A percentile compares a stretch with the other conserved stretches of the same genome.
These are phyloP conservation scores for Onchidella celtica DNA, from an alignment of 2,888 invertebrate species.

Conservation along the genomic window DNA sequence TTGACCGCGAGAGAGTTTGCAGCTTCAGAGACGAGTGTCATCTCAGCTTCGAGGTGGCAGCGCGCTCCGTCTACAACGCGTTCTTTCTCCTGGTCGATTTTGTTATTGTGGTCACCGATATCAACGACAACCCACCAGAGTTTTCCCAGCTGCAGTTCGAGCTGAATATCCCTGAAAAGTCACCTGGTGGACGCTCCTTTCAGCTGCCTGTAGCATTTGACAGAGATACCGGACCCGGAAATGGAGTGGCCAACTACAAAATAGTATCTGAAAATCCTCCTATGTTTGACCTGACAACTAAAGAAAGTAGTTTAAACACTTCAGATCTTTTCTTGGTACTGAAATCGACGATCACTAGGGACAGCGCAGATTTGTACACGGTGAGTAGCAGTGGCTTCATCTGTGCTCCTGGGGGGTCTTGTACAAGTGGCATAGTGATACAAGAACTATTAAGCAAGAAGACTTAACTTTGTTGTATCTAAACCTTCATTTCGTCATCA, in stretches of 20 bases:
- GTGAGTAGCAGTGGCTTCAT: too few species aligned
- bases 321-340: constrained; percentile 30
- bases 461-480: too few species aligned
- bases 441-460: too few species aligned
- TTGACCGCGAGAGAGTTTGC: constrained; percentile 53
- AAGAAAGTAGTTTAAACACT: constrained; percentile 2
- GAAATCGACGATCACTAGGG: constrained; percentile 4
- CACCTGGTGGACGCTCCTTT: constrained; percentile 40
- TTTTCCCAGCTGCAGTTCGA: constrained; percentile 48
- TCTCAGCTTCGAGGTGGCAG: constrained; percentile 48
- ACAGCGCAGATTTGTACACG: constrained; percentile 8
- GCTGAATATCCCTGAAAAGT: constrained; percentile 46
- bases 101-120: constrained; percentile 43
- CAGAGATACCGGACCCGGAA: constrained; percentile 48
- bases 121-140: constrained; percentile 56
- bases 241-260: constrained; percentile 43
- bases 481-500: too few species aligned
- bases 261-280: constrained; percentile 17
- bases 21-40: constrained; percentile 50
- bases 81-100: constrained; percentile 51
- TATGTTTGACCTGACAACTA: constrained; percentile 25
- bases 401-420: too few species aligned
- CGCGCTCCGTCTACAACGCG: constrained; percentile 35
- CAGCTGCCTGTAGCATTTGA: constrained; percentile 53
- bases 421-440: too few species aligned